Percentiles rank a stretch among this genome's conserved stretches.
Conservation (phyloP, 2,113 vertebrate species). For the Jacana jacana region DNA sequence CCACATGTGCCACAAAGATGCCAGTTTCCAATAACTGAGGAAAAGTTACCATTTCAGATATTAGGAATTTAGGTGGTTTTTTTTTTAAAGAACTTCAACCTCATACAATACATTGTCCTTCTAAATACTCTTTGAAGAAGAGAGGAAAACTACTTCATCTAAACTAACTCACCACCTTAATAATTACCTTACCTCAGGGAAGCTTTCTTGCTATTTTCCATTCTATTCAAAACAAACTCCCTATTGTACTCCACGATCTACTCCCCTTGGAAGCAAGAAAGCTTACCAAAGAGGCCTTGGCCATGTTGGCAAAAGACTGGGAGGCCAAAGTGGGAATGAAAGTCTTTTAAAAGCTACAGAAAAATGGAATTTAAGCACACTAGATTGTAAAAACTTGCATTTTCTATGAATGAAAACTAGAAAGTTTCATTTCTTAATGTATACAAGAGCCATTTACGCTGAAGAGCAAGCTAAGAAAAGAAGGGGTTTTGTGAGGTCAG, state of each 20-base stretch:
- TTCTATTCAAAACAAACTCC: background rate
- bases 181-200: background rate
- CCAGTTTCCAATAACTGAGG: background rate
- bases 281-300: background rate
- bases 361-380: background rate
- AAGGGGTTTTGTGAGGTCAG: background rate
- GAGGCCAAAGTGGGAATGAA: background rate
- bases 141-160: background rate
- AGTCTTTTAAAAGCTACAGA: background rate
- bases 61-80: no score
- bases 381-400: fast-evolving
- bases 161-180: background rate
- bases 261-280: background rate
- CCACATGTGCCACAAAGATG: background rate
- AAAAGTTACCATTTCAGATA: background rate
- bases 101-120: background rate
- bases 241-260: background rate
- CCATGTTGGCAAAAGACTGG: background rate
- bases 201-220: background rate
- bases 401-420: background rate
- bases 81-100: background rate
- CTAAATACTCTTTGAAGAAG: background rate
- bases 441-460: background rate
- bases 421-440: background rate
- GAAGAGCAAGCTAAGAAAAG: background rate